Conservation (phyloP, 2,113 vertebrate species). For the Oostethus manadensis region DNA sequence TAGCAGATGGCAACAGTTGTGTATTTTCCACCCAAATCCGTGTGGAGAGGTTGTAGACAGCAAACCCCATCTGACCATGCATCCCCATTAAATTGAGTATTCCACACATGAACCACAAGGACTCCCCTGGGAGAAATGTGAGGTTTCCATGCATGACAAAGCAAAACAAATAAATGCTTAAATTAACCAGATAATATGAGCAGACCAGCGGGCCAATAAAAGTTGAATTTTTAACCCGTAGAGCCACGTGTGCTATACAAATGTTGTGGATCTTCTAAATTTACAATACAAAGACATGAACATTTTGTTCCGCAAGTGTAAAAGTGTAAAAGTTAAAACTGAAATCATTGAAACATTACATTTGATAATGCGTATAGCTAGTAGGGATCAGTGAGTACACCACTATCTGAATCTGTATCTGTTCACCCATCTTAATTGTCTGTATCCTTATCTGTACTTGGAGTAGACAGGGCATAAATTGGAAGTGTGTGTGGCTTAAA, state of each 20-base stretch:
- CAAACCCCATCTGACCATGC: conserved; percentile 13
- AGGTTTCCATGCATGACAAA: conserved; percentile 19
- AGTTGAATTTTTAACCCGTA: conserved; percentile 4
- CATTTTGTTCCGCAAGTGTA: neutral
- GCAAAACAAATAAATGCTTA: conserved; percentile 31
- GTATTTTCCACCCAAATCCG: conserved; percentile 2
- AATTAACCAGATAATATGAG: conserved; percentile 19
- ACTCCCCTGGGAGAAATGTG: conserved; percentile 7
- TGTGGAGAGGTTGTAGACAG: neutral
- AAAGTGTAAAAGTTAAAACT: neutral
- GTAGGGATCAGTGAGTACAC: too few species aligned
- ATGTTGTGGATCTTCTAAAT: too few species aligned
- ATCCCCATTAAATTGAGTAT: neutral
- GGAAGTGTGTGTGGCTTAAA: too few species aligned
- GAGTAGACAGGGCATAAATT: too few species aligned
- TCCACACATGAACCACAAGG: conserved; percentile 10
- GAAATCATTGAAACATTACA: neutral
- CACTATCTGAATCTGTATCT: too few species aligned
- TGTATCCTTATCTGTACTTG: too few species aligned
- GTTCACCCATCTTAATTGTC: too few species aligned
- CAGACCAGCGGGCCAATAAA: conserved; percentile 9
- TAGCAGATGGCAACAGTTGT: conserved; percentile 9
- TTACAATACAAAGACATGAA: neutral
- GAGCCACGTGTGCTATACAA: neutral
- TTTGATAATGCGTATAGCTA: neutral